A percentile compares a stretch with the other conserved stretches of the same genome.
phyloP scores from a whole-genome alignment of 2,888 invertebrate species.

The Adelphocoris suturalis region DNA sequence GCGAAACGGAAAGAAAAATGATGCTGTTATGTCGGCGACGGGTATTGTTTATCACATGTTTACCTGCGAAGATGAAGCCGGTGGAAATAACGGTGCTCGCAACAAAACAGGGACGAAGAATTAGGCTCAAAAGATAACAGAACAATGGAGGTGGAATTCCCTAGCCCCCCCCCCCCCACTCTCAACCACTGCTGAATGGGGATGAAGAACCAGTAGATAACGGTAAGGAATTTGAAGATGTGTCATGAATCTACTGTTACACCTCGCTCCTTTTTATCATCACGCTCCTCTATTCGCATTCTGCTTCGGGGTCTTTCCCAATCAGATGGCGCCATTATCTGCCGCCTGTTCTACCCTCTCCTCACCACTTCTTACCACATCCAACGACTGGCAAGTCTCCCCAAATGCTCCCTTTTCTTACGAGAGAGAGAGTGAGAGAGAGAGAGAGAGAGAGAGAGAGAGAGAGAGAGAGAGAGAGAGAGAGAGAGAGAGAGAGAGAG shows the following conservation, averaged over 20 bases:
- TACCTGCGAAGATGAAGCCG: neutral
- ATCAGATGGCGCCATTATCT: neutral
- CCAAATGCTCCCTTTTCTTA: neutral
- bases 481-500: too few species aligned
- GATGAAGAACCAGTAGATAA: slow-evolving; percentile 4
- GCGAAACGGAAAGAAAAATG: neutral
- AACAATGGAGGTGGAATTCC: neutral
- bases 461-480: too few species aligned
- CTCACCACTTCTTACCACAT: neutral
- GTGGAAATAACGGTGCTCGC: neutral
- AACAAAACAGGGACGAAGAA: slow-evolving; percentile 6
- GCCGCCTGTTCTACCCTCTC: neutral
- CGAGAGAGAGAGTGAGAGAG: too few species aligned
- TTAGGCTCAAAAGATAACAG: slow-evolving; percentile 31
- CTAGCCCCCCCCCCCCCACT: neutral
- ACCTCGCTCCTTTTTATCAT: slow-evolving; percentile 11
- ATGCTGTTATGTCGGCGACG: neutral
- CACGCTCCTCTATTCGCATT: neutral
- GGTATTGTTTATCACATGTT: neutral
- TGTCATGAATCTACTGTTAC: slow-evolving; percentile 13
- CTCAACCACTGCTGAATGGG: neutral
- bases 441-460: too few species aligned
- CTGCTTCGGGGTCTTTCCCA: neutral
- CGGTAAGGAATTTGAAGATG: slow-evolving; percentile 7
- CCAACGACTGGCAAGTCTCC: neutral